These are phyloP conservation scores for Jaculus jaculus DNA, from an alignment of 2,113 vertebrate genomes.

Conservation along the genomic window DNA sequence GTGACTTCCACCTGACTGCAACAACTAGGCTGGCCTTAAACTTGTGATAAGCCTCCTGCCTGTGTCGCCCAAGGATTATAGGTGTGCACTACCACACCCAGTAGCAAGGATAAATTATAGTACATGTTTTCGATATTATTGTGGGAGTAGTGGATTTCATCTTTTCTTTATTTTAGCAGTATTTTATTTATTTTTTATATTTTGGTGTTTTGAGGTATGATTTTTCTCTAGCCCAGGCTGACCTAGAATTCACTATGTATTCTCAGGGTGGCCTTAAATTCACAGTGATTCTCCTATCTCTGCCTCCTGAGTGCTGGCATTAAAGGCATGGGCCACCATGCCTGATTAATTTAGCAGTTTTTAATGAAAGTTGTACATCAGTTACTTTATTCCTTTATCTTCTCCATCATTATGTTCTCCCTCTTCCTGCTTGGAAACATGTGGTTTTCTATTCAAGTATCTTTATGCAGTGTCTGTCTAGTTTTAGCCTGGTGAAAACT, in stretches of 20 bases:
- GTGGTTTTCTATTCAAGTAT: neutral
- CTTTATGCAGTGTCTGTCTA: neutral
- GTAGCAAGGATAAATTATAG: neutral
- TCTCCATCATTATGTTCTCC: neutral
- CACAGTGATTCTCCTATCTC: no score
- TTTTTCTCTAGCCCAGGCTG: no score
- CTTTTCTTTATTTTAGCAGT: neutral
- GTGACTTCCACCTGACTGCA: neutral
- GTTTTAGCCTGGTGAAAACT: neutral
- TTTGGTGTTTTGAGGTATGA: no score
- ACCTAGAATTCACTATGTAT: no score
- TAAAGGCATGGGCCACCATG: no score
- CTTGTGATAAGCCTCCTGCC: neutral
- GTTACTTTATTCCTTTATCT: neutral
- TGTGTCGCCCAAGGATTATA: neutral
- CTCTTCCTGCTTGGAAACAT: neutral
- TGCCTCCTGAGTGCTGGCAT: no score
- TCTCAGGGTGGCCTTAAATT: no score
- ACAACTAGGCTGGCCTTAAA: neutral
- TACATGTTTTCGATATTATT: neutral
- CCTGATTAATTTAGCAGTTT: neutral
- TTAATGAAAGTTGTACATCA: neutral
- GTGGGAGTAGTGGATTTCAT: neutral
- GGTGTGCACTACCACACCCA: neutral
- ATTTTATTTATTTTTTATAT: no score